A percentile compares a stretch with the other conserved stretches of the same genome.
phyloP scores from a whole-genome alignment of 2,888 invertebrate species.

The Syrista parreyssii region DNA sequence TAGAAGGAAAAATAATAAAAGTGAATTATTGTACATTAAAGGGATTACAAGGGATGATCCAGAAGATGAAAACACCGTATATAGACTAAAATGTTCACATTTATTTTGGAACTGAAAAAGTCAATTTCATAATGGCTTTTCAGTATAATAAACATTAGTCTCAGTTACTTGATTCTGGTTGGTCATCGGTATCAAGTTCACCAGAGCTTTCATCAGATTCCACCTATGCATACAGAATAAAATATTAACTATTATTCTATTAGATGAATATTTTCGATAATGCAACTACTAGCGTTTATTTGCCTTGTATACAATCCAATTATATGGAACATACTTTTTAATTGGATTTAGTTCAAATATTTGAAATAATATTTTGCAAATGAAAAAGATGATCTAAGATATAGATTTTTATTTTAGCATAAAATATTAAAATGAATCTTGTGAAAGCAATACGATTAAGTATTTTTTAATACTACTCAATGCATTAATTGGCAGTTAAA shows the following conservation, averaged over 20 bases:
- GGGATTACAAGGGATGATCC: background rate
- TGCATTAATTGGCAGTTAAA: no score
- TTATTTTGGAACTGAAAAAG: background rate
- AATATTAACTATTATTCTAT: background rate
- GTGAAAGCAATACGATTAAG: background rate
- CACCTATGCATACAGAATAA: conserved; percentile 36
- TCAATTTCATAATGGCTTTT: background rate
- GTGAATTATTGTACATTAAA: background rate
- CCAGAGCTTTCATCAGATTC: conserved; percentile 59
- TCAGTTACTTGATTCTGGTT: conserved; percentile 19
- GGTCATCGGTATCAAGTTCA: conserved; percentile 56
- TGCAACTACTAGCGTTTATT: background rate
- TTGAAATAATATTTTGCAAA: background rate
- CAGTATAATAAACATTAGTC: background rate
- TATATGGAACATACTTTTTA: background rate
- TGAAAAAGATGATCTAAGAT: background rate
- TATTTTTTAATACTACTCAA: background rate
- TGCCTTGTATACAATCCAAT: no score
- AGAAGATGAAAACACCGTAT: background rate
- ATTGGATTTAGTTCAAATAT: background rate
- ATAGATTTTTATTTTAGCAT: background rate
- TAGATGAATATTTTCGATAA: background rate
- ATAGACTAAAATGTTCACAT: background rate
- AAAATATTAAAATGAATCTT: background rate
- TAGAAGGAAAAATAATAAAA: background rate